These are phyloP conservation scores for Nesoenas mayeri DNA, from an alignment of 2,113 vertebrate genomes.

Conservation along the genomic window DNA sequence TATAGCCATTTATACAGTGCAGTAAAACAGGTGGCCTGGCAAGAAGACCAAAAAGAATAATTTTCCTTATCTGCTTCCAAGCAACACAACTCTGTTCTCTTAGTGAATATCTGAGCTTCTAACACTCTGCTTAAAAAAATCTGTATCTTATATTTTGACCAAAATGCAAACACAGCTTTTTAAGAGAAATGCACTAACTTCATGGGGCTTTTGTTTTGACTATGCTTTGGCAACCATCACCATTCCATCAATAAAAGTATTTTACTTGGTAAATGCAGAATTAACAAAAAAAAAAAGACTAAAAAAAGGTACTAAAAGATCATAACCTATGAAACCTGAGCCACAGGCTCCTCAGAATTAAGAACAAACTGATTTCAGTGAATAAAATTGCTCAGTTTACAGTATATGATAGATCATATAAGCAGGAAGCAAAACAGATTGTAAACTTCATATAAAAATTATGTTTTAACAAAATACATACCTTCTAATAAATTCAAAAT, in stretches of 20 bases:
- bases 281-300: not conserved
- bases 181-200: not conserved
- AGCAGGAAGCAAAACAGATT: not conserved
- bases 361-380: not conserved
- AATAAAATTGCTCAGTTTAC: not conserved
- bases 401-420: not conserved
- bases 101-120: not conserved
- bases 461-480: not conserved
- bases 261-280: not conserved
- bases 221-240: not conserved
- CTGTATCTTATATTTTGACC: fast-evolving
- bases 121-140: not conserved
- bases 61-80: not conserved
- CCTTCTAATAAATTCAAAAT: not conserved
- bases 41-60: not conserved
- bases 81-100: not conserved
- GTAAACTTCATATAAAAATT: no score
- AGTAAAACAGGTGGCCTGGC: not conserved
- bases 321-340: not conserved
- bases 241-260: not conserved
- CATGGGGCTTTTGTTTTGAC: not conserved
- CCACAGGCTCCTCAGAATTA: not conserved
- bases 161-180: not conserved
- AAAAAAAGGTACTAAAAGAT: not conserved
- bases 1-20: fast-evolving